Base-by-base conservation (phyloP, 2,797 vertebrate genomes). In the Luscinia megarhynchos region DNA sequence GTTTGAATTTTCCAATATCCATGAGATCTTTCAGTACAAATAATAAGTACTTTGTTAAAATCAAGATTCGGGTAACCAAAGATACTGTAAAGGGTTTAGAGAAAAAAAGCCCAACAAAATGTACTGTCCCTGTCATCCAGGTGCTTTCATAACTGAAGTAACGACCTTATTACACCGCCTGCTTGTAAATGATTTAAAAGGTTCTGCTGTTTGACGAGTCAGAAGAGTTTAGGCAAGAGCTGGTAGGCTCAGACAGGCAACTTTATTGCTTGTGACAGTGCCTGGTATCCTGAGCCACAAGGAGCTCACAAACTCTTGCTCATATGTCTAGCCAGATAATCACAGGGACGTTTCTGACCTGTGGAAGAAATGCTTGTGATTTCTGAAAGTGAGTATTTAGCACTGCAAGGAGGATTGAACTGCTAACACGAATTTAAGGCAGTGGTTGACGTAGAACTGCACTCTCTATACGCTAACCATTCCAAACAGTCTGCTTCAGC, bases 221-320 rank as follows among this genome's bases (percentile, higher is more conserved):
- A 83, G 79, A 89, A 91, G 38, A 54, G 63, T 92, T 93, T 90
- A 95, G 85, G 83, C 72, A 70, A 77, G 78, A 85, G 40, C 66
- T 79, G 45, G 38, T 54, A 79, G 62, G 61, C 72, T 87, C 73
- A 90, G 87, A 90, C 85, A 89, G 57, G 69, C 81, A 84, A 62
- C 55, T 73, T 94, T 29, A 94, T 84, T 91, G 77, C 64, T 93
- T 93, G 59, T 94, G 93, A 90, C 89, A 93, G 78, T 2, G 34
- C 34, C 78, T 83, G 64, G 55, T 79, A 90, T 83, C 70, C 77
- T 46, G 53, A 95, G 75, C 78, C 64, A 76, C 73, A 94, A 81
- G 12, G 58, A 91, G 79, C 81, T 87, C 63, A 85, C 57, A 27
- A 86, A 75, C 62, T 76, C 89, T 87, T 88, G 74, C 46, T 86